A percentile compares a stretch with the other conserved stretches of the same genome.
Conservation (phyloP, 2,113 vertebrate genomes). For the Pluvialis apricaria region DNA sequence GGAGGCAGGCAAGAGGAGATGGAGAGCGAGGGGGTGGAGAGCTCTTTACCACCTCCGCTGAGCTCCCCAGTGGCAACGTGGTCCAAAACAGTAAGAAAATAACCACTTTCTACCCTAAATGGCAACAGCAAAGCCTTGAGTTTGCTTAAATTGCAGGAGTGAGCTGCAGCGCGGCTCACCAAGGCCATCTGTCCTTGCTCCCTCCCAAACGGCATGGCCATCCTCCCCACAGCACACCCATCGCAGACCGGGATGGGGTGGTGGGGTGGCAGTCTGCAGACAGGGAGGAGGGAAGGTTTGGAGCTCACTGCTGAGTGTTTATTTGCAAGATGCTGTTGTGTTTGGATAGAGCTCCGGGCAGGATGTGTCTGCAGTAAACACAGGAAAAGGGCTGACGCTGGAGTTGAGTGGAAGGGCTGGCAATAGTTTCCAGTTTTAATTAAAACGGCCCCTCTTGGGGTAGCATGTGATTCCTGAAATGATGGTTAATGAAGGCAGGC, state of each 20-base stretch:
- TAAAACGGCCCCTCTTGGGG: neutral
- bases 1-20: neutral
- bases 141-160: neutral
- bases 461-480: neutral
- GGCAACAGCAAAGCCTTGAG: neutral
- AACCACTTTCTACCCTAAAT: neutral
- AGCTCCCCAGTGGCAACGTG: neutral
- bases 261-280: neutral
- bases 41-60: neutral
- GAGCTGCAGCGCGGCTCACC: rapidly evolving
- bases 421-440: slow-evolving; percentile 2
- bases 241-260: rapidly evolving
- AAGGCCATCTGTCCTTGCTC: neutral
- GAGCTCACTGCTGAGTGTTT: neutral
- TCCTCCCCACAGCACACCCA: neutral
- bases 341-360: slow-evolving; percentile 28
- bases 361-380: slow-evolving; percentile 58
- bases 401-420: neutral
- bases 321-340: slow-evolving; percentile 23
- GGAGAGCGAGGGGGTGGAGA: neutral
- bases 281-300: neutral
- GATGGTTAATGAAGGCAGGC: neutral
- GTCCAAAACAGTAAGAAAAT: neutral
- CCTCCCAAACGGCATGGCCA: rapidly evolving
- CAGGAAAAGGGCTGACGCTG: slow-evolving; percentile 50